A percentile compares a stretch with the other conserved stretches of the same genome.
Evolutionary conservation across 1,140 invertebrate species (phyloP).

Genomic region (Diorhabda sublineata): DNA sequence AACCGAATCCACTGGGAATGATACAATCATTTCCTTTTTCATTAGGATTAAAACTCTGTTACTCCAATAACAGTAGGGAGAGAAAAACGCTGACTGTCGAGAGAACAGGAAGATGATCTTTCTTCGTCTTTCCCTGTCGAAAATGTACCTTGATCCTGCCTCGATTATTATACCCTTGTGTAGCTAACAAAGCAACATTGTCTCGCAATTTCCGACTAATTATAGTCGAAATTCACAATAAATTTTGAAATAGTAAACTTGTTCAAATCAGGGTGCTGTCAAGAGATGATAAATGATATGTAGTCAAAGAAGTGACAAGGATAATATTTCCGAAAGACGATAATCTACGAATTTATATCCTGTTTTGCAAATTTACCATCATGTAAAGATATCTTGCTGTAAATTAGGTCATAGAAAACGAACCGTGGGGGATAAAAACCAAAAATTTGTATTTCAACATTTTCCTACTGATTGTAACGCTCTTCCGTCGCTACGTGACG

Average conservation of each 20-base stretch:
- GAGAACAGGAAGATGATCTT: slow-evolving; percentile 6
- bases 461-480: too few relatives aligned
- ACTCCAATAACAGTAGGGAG: neutral
- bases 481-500: too few relatives aligned
- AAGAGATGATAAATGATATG: neutral
- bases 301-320: neutral
- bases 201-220: slow-evolving; percentile 10
- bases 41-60: slow-evolving; percentile 5
- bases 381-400: too few relatives aligned
- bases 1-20: neutral
- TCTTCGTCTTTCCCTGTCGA: neutral
- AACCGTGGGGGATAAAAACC: too few relatives aligned
- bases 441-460: too few relatives aligned
- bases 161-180: slow-evolving; percentile 4
- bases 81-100: slow-evolving; percentile 9
- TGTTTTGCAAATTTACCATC: too few relatives aligned
- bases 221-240: slow-evolving; percentile 5
- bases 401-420: too few relatives aligned
- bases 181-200: slow-evolving; percentile 1
- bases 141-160: neutral
- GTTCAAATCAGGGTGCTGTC: slow-evolving; percentile 2
- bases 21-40: slow-evolving; percentile 9
- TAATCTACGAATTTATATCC: too few relatives aligned
- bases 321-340: neutral
- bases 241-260: slow-evolving; percentile 1